Evolutionary conservation across 2,113 vertebrate genomes (phyloP).

Genomic region (Sisor rabdophorus): DNA sequence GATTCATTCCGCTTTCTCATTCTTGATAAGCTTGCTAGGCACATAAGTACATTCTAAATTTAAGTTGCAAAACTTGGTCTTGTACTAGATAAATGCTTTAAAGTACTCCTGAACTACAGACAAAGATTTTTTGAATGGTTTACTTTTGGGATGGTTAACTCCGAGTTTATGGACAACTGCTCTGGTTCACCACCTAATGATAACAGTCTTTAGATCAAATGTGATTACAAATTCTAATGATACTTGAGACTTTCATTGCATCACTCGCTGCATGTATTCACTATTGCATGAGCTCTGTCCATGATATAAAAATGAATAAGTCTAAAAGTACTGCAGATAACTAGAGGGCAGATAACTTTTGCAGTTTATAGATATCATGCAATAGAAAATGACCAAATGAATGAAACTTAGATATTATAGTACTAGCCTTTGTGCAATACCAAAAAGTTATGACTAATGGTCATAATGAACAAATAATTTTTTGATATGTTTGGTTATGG

Average conservation of each 20-base stretch:
- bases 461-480: too few relatives aligned
- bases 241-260: neutral
- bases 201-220: neutral
- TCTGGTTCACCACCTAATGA: neutral
- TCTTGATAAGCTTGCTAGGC: conserved; percentile 37
- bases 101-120: conserved; percentile 27
- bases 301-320: too few relatives aligned
- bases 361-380: neutral
- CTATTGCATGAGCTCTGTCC: too few relatives aligned
- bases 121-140: neutral
- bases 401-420: neutral
- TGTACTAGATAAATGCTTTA: conserved; percentile 35
- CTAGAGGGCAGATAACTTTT: neutral
- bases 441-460: too few relatives aligned
- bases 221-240: neutral
- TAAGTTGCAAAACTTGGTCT: conserved; percentile 54
- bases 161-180: neutral
- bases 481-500: neutral
- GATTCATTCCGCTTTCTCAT: conserved; percentile 54
- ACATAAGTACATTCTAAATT: conserved; percentile 30
- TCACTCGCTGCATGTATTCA: too few relatives aligned
- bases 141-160: neutral
- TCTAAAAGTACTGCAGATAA: too few relatives aligned
- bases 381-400: neutral
- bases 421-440: neutral